Base-by-base conservation (phyloP, 2,113 vertebrate genomes). In the Ondatra zibethicus region DNA sequence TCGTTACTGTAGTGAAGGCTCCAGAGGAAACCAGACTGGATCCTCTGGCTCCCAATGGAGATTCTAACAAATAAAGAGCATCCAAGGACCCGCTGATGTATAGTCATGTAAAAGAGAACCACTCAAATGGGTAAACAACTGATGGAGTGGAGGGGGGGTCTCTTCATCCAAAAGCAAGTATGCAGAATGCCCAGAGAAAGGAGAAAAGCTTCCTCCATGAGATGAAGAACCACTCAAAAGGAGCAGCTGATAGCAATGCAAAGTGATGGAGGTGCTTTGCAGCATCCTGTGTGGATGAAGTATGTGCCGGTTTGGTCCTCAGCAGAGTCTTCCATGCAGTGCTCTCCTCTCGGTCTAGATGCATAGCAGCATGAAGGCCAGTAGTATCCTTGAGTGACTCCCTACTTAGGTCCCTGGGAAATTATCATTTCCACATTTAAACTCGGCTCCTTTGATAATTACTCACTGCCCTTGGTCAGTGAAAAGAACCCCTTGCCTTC, bases 21-120 rank as follows among this genome's bases (percentile, higher is more conserved):
- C 99, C 99, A 0, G 99, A 99, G 92, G 99, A 99, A 98, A 99
- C 99, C 75, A 99, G 98, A 55, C 89, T 99, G 98, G 99, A 99
- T 96, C 98, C 99, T n/a, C 99, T 99, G 2, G 84, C 99, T 9
- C 99, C 99, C 61, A 99, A 99, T 66, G 99, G 31, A 87, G 98
- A 99, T 81, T 98, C 98, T 11, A 99, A 16, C 99, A 99, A 1
- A 98, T 99, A 91, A 99, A 99, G 94, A 99, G 98, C 55, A 99
- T 98, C 58, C 98, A 97, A 33, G 99, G 99, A 11, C 99, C 99
- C 36, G 99, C 99, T 72, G 97, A 97, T 0, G 99, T 99, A 3
- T 98, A 98, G 96, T 97, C 99, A 0, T 99, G 99, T 85, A 99
- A 99, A 98, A 72, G 95, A 97, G 92, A 88, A 87, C 19, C 97